Percentiles rank a stretch among this genome's conserved stretches.
These are phyloP conservation scores for Teleogryllus oceanicus DNA, from an alignment of 2,888 invertebrate genomes.

Conservation along the genomic window DNA sequence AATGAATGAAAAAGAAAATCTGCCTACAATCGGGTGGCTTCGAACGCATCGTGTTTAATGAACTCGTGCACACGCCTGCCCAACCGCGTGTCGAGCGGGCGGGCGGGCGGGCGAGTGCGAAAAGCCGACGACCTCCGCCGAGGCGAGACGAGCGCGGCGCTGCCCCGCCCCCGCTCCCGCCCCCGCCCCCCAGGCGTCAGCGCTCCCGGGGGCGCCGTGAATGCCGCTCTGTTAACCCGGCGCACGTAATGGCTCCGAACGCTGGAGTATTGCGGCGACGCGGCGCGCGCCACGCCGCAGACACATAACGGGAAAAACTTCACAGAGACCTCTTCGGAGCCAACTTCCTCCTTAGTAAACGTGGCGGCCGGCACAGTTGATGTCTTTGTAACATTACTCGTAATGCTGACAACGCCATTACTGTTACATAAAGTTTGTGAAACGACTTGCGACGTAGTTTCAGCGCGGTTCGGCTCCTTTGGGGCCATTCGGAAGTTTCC, in stretches of 20 bases:
- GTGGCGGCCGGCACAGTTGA: neutral
- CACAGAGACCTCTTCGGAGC: neutral
- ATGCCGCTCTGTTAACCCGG: neutral
- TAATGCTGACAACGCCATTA: slow-evolving; percentile 18
- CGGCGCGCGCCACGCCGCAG: neutral
- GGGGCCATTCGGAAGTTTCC: neutral
- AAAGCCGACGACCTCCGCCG: too few relatives aligned
- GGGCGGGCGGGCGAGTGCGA: too few relatives aligned
- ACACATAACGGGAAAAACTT: slow-evolving; percentile 6
- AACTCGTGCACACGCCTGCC: too few relatives aligned
- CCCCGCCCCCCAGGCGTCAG: too few relatives aligned
- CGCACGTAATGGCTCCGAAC: neutral
- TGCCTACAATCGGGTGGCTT: too few relatives aligned
- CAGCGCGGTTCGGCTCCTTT: neutral
- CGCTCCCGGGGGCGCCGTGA: neutral
- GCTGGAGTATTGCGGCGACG: neutral
- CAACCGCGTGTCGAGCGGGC: too few relatives aligned
- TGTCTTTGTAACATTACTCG: slow-evolving; percentile 18
- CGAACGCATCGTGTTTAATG: too few relatives aligned
- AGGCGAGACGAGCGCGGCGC: too few relatives aligned
- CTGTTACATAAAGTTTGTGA: slow-evolving; percentile 1
- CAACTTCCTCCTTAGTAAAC: neutral
- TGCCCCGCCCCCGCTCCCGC: too few relatives aligned
- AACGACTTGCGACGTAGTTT: neutral
- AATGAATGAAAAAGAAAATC: too few relatives aligned